A percentile compares a stretch with the other conserved stretches of the same genome.
Conservation (phyloP, 2,888 invertebrate species). For the Margaritifera margaritifera region DNA sequence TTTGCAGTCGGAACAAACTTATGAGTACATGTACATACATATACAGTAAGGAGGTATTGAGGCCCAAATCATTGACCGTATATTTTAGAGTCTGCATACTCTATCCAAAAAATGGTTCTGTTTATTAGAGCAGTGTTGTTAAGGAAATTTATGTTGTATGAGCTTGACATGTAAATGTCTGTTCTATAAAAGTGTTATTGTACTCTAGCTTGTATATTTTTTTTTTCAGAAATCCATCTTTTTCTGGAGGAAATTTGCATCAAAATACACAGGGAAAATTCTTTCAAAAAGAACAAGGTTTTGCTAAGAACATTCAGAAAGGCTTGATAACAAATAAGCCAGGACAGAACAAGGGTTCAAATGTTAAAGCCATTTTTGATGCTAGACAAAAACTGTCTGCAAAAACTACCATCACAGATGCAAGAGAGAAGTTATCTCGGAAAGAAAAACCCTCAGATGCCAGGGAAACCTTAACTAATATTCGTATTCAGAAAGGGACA, state of each 20-base stretch:
- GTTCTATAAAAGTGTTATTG: too few species aligned
- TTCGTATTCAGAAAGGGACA: conserved; percentile 39
- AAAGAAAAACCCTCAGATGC: conserved; percentile 32
- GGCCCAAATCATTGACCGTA: too few species aligned
- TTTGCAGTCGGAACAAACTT: too few species aligned
- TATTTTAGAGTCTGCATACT: too few species aligned
- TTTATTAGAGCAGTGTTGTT: too few species aligned
- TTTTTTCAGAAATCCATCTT: neutral
- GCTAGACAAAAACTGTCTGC: conserved; percentile 32
- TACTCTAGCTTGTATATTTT: neutral
- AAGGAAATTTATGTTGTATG: too few species aligned
- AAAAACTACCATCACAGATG: conserved; percentile 32
- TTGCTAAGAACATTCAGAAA: conserved; percentile 17
- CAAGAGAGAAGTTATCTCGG: conserved; percentile 35
- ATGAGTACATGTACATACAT: too few species aligned
- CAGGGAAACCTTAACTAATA: conserved; percentile 30
- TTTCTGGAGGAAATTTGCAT: neutral
- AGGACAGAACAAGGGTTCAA: too few species aligned
- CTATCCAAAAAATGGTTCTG: too few species aligned
- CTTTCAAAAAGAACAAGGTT: conserved; percentile 40
- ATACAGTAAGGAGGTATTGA: too few species aligned
- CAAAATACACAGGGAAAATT: neutral
- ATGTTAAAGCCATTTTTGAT: conserved; percentile 1
- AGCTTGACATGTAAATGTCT: too few species aligned
- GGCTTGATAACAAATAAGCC: too few species aligned